Conservation (phyloP, 2,888 invertebrate genomes). For the Limnephilus auricula region DNA sequence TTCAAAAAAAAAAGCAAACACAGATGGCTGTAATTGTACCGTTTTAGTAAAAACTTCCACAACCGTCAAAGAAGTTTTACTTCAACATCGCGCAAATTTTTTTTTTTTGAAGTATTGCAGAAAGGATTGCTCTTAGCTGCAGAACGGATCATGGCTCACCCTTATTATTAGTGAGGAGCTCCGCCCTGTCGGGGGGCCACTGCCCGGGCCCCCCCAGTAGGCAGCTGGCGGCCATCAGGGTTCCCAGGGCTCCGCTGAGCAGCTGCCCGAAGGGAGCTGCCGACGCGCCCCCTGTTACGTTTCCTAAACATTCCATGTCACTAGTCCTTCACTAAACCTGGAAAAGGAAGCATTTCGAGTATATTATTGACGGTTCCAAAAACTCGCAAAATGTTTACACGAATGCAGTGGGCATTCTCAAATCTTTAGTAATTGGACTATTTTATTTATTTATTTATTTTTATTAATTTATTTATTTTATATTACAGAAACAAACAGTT, state of each 20-base stretch:
- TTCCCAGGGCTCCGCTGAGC: constrained; percentile 78
- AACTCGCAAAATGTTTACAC: too few relatives aligned
- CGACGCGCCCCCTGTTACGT: not conserved
- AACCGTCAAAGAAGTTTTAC: too few relatives aligned
- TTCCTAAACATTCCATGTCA: not conserved
- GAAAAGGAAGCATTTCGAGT: not conserved
- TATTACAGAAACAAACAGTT: too few relatives aligned
- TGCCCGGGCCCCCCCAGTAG: constrained; percentile 75
- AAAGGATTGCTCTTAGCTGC: not conserved
- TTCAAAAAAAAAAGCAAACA: too few relatives aligned
- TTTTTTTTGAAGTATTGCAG: not conserved
- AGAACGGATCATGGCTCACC: not conserved
- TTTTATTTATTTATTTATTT: too few relatives aligned
- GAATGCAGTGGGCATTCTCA: too few relatives aligned
- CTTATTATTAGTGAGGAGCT: constrained; percentile 56
- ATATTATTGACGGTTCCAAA: too few relatives aligned
- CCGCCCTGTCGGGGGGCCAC: constrained; percentile 78
- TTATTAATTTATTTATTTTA: too few relatives aligned
- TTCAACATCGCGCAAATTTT: too few relatives aligned
- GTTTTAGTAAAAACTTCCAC: too few relatives aligned
- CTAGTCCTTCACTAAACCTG: not conserved
- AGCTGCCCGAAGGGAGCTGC: constrained; percentile 68
- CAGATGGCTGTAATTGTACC: too few relatives aligned
- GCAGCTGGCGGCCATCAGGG: constrained; percentile 79
- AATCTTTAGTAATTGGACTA: too few relatives aligned